A percentile compares a stretch with the other conserved stretches of the same genome.
Conservation (phyloP, 2,797 vertebrate species). For the Ateles fusciceps region DNA sequence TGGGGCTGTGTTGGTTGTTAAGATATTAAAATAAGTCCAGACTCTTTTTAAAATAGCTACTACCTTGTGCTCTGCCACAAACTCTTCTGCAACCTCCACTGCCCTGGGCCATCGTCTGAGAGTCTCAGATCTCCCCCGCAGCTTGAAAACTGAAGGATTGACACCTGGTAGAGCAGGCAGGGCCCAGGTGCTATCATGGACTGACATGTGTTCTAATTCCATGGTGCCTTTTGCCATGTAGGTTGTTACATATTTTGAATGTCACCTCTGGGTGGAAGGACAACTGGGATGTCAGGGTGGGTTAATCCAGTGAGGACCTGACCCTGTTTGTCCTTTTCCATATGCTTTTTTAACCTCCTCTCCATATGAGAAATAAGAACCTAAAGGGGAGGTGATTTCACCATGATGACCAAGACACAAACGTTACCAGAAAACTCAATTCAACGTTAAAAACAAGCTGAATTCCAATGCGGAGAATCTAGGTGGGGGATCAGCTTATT, state of each 20-base stretch:
- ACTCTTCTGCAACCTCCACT: neutral
- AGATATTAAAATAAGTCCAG: neutral
- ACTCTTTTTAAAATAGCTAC: neutral
- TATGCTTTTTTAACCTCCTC: neutral
- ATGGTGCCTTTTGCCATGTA: neutral
- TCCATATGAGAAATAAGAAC: neutral
- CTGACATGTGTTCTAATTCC: neutral
- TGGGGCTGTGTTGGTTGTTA: neutral
- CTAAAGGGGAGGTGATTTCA: neutral
- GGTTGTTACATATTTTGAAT: neutral
- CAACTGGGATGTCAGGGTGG: neutral
- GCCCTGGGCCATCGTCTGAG: neutral
- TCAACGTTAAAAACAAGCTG: neutral
- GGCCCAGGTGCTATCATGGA: fast-evolving
- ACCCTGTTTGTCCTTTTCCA: neutral
- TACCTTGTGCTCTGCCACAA: neutral
- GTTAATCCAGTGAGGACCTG: too few relatives aligned
- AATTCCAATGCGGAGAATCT: neutral
- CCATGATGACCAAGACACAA: neutral
- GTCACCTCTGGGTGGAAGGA: neutral
- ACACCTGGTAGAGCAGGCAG: neutral
- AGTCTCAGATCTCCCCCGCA: neutral
- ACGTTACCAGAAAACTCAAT: neutral
- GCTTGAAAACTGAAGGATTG: neutral
- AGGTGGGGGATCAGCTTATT: neutral